Percentiles rank a stretch among this genome's conserved stretches.
These are phyloP conservation scores for Mallotus villosus DNA, from an alignment of 2,797 vertebrate species.

Conservation along the genomic window DNA sequence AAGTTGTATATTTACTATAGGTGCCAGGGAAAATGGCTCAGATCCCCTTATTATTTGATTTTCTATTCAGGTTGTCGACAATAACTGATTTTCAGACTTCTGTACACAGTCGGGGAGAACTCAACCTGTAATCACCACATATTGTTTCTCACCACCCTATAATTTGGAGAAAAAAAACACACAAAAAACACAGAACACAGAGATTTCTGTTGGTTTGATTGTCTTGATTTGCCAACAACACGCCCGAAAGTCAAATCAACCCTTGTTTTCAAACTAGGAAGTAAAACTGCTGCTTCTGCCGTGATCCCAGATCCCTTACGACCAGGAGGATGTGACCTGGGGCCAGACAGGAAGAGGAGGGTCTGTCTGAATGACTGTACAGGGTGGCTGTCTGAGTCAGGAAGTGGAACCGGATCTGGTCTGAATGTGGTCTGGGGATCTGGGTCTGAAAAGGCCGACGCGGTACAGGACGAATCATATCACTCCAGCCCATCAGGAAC, in stretches of 20 bases:
- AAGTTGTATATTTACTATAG: conserved; percentile 58
- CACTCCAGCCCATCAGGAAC: conserved; percentile 68
- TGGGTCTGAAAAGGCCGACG: conserved; percentile 23
- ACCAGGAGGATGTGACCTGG: not conserved
- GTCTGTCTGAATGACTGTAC: conserved; percentile 52
- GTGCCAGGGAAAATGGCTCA: conserved; percentile 56
- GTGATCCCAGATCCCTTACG: too few relatives aligned
- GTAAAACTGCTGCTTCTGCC: too few relatives aligned
- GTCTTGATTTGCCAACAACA: conserved; percentile 30
- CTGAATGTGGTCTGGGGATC: too few relatives aligned
- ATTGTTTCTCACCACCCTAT: conserved; percentile 41
- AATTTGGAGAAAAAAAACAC: conserved; percentile 34
- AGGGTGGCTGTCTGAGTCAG: conserved; percentile 4
- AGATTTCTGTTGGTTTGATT: conserved; percentile 13
- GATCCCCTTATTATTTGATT: conserved; percentile 65
- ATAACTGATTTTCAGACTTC: conserved; percentile 55
- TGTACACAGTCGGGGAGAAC: conserved; percentile 33
- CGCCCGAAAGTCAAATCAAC: conserved; percentile 5
- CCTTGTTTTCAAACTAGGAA: not conserved
- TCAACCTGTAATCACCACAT: conserved; percentile 53
- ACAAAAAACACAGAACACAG: conserved; percentile 17
- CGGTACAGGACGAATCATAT: conserved; percentile 65
- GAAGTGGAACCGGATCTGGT: too few relatives aligned
- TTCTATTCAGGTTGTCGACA: conserved; percentile 57
- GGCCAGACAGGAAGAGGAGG: not conserved